A percentile compares a stretch with the other conserved stretches of the same genome.
These are phyloP conservation scores for Saturnia japonica DNA, from an alignment of 2,888 invertebrate genomes.

Conservation along the genomic window DNA sequence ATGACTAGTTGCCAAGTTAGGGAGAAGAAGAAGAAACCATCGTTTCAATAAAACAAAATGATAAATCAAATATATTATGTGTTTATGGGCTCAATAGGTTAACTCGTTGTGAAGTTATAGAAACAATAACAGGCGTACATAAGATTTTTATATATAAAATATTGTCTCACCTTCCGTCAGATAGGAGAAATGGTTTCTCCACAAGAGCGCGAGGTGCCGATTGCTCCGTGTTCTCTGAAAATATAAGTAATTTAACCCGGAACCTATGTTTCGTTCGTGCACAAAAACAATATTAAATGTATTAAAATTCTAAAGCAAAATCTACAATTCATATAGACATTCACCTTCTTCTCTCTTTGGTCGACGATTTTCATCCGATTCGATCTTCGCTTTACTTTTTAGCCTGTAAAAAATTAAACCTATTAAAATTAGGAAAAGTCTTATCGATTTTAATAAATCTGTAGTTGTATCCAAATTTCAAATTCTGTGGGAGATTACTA, in stretches of 20 bases:
- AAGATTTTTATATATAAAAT: background rate
- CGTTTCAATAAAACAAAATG: too few species aligned
- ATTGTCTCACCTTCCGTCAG: conserved; percentile 85
- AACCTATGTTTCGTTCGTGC: background rate
- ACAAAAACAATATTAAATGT: background rate
- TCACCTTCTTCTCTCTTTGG: conserved; percentile 63
- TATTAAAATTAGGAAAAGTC: background rate
- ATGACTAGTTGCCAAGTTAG: too few species aligned
- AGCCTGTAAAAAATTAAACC: conserved; percentile 54
- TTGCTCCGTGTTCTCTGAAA: conserved; percentile 58
- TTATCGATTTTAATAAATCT: too few species aligned
- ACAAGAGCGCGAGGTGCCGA: conserved; percentile 86
- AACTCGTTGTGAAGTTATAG: too few species aligned
- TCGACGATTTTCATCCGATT: conserved; percentile 59
- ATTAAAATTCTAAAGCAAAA: background rate
- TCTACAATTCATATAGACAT: background rate
- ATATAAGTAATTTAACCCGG: conserved; percentile 23
- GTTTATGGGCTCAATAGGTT: too few species aligned
- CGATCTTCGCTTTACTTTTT: conserved; percentile 64
- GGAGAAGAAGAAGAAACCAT: too few species aligned
- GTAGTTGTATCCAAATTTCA: too few species aligned
- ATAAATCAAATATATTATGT: too few species aligned
- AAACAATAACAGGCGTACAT: too few species aligned
- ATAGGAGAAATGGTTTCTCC: conserved; percentile 92
- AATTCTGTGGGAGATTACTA: too few species aligned